Conservation (phyloP, 1,140 invertebrate genomes). For the Colletes gigas region DNA sequence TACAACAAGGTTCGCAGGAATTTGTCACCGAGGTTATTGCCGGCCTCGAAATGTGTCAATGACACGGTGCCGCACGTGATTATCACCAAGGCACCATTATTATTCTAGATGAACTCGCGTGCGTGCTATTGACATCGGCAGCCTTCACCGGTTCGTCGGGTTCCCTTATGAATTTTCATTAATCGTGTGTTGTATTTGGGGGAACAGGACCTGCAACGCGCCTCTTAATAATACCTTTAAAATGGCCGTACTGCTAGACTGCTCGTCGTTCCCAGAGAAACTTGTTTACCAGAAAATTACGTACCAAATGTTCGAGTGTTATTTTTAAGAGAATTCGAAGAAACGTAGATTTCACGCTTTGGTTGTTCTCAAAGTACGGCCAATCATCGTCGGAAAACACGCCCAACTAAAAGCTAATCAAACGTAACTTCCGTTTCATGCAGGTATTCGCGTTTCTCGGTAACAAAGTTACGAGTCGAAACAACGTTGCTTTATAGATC, state of each 20-base stretch:
- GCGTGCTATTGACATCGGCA: conserved; percentile 34
- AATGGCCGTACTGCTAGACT: background rate
- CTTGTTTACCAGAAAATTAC: too few relatives aligned
- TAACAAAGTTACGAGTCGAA: background rate
- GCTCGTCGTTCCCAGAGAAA: background rate
- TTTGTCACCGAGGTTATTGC: conserved; percentile 29
- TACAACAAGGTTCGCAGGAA: background rate
- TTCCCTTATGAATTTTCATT: conserved; percentile 49
- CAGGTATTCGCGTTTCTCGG: background rate
- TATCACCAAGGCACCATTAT: conserved; percentile 30
- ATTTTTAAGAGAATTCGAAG: background rate
- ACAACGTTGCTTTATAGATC: background rate
- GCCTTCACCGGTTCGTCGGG: conserved; percentile 14
- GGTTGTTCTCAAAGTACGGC: conserved; percentile 32
- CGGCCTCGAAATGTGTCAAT: conserved; percentile 48
- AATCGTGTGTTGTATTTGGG: background rate
- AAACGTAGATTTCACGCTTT: background rate
- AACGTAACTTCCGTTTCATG: conserved; percentile 56
- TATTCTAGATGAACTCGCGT: conserved; percentile 44
- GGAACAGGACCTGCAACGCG: background rate
- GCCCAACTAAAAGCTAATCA: conserved; percentile 68
- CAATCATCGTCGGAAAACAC: conserved; percentile 66
- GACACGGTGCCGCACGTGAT: conserved; percentile 42
- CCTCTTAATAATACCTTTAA: background rate
- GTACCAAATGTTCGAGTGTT: background rate